Evolutionary conservation across 2,888 invertebrate genomes (phyloP), one percentile per base, ranked within the genome.

Genomic region (Drosophila paramelanica): DNA sequence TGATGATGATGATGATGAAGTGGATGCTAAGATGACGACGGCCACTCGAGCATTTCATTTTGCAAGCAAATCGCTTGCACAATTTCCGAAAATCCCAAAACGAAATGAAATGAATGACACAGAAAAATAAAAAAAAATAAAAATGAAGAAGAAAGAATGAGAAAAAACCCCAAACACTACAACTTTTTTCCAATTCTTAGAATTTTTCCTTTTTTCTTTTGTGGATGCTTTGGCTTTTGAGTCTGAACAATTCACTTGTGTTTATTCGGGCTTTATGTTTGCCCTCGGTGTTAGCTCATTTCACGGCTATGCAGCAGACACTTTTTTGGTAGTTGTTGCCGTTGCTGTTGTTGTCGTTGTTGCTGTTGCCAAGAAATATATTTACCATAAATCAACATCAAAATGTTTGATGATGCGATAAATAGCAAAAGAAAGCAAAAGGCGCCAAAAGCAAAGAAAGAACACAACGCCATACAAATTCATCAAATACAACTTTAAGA

Each of bases 351-450:
- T 23, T 79, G 70, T 62, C 58, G 64, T 60, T 75, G 68, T 39
- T 65, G 75, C 31, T 58, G 60, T 39, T 58, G 71, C 71, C 59
- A 73, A 53, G 72, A 83, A 82, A 85, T 87, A 81, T 89, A 79
- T 85, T 89, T 85, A 84, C 88, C 84, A 85, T 85, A 89, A 85
- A 85, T 85, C 84, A 89, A 89, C 89, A 85, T 85, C 84, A 85
- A 81, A 89, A 85, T 86, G 81, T 89, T 85, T 87, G 84, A 85
- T 89, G 89, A 81, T 89, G 84, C 89, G 89, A 81, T 87, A 89
- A 89, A 85, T 81, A 72, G 84, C 81, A 78, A 78, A 81, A 64
- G 62, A 79, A 73, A 81, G 68, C 60, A 77, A 77, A 69, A 59
- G 73, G 69, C 69, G 70, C 55, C 65, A 65, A 69, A 50, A 68